A percentile compares a stretch with the other conserved stretches of the same genome.
phyloP scores from a whole-genome alignment of 2,888 invertebrate species.

The Asteroscopus sphinx region DNA sequence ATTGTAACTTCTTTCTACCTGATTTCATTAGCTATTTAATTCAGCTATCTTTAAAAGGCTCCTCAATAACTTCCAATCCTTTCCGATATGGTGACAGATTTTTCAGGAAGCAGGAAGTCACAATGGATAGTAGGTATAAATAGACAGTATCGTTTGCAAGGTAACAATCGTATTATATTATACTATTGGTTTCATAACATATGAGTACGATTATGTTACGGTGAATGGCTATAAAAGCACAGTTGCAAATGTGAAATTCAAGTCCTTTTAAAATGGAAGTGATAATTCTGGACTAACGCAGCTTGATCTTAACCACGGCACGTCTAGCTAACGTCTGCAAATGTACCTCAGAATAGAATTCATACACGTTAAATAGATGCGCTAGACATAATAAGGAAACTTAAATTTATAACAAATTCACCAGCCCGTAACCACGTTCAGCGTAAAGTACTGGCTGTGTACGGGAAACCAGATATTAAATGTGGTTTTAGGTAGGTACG shows the following conservation, averaged over 20 bases:
- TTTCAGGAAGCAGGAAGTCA: constrained; percentile 48
- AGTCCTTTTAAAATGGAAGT: neutral
- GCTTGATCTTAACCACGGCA: constrained; percentile 22
- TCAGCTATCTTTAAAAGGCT: constrained; percentile 33
- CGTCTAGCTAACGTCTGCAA: constrained; percentile 65
- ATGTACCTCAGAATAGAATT: constrained; percentile 63
- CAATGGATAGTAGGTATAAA: neutral
- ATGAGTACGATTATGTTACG: too few relatives aligned
- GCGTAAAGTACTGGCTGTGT: constrained; percentile 3
- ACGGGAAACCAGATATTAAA: constrained; percentile 43
- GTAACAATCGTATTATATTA: constrained; percentile 18
- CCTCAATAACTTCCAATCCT: constrained; percentile 18
- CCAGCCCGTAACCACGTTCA: constrained; percentile 16
- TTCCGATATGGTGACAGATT: constrained; percentile 51
- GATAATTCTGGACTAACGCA: constrained; percentile 19
- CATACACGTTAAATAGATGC: constrained; percentile 42
- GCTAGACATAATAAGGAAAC: constrained; percentile 45
- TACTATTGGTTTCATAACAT: neutral
- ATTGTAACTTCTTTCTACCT: constrained; percentile 7
- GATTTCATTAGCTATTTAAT: constrained; percentile 11
- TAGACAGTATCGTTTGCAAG: constrained; percentile 38
- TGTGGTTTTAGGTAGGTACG: constrained; percentile 5
- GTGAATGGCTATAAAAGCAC: too few relatives aligned
- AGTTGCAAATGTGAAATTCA: constrained; percentile 6
- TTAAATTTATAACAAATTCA: constrained; percentile 29